Evolutionary conservation across 2,888 invertebrate genomes (phyloP), one percentile per base, ranked within the genome.

Genomic region (Vesta saturnalis): DNA sequence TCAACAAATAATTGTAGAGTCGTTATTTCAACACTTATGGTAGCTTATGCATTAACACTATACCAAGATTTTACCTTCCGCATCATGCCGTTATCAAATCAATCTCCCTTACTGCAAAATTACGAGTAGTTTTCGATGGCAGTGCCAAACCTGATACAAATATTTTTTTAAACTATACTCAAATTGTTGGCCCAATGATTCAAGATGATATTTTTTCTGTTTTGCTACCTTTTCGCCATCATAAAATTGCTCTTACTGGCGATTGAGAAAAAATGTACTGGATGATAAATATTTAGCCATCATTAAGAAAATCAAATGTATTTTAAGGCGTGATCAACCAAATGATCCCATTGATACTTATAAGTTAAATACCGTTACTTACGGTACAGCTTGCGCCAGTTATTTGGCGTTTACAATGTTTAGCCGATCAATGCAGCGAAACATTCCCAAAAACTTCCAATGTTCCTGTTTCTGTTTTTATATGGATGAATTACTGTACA

Each of bases 261-360:
- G 78, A 78, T 47, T 67, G 77, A 12, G 72, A 64, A 19, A 77
- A 78, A 56, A 35, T 56, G 35, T 35, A 56, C 30, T 14, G 35
- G 1, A 30, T 56, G 35, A 56, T 35, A 5, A 1, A 56, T 8
- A 18, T 79, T 72, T 54, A 70, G 73, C 6, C 75, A 74, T 30
- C 68, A 77, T 1, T 1, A 54, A 22, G 67, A 1, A 64, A 35
- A 56, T 35, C 23, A 12, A 56, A 14, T 15, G n/a, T 30, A 35
- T 56, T 4, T 15, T 56, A 8, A 23, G 56, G 56, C 4, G 56
- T 5, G 56, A 56, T 12, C 5, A 56, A 23, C 30, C 52, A 1
- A 5, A 21, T 19, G 3, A 52, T 1, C 52, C 52, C 8, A 5
- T 52, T 1, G 18, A 19, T 4, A 52, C 18, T 10, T 52, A 52